Evolutionary conservation across 2,888 invertebrate species (phyloP).

Genomic region (Polymixis flavicincta): DNA sequence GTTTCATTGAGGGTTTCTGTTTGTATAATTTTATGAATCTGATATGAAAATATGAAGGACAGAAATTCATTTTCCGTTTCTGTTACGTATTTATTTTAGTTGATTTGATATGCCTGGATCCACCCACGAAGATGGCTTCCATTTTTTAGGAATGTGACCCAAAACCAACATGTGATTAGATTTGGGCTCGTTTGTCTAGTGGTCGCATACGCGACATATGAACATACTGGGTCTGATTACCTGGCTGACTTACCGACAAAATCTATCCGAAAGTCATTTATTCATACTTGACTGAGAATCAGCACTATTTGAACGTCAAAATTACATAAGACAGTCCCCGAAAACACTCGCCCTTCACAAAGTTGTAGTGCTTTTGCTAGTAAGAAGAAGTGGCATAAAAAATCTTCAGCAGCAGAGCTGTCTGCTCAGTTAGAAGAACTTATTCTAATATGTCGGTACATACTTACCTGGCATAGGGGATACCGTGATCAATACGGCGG

Average conservation of each 20-base stretch:
- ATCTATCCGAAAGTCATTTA: no score
- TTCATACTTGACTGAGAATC: no score
- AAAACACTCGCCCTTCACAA: no score
- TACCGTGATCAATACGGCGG: no score
- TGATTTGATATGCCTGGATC: neutral
- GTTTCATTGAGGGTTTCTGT: conserved; percentile 50
- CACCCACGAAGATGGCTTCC: neutral
- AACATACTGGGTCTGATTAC: neutral
- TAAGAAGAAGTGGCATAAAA: no score
- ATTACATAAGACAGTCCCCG: no score
- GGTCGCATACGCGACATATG: neutral
- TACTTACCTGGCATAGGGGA: no score
- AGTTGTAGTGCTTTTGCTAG: no score
- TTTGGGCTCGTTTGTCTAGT: neutral
- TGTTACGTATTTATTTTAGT: conserved; percentile 10
- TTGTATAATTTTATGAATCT: conserved; percentile 36
- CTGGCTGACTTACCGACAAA: neutral
- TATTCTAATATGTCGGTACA: no score
- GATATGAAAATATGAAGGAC: neutral
- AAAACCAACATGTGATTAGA: neutral
- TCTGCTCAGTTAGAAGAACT: no score
- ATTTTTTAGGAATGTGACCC: neutral
- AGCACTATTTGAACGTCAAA: no score
- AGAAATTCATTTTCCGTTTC: neutral
- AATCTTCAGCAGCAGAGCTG: no score